Evolutionary conservation across 2,797 vertebrate species (phyloP), one percentile per base, ranked within the genome.

Genomic region (Sebastes goodei): DNA sequence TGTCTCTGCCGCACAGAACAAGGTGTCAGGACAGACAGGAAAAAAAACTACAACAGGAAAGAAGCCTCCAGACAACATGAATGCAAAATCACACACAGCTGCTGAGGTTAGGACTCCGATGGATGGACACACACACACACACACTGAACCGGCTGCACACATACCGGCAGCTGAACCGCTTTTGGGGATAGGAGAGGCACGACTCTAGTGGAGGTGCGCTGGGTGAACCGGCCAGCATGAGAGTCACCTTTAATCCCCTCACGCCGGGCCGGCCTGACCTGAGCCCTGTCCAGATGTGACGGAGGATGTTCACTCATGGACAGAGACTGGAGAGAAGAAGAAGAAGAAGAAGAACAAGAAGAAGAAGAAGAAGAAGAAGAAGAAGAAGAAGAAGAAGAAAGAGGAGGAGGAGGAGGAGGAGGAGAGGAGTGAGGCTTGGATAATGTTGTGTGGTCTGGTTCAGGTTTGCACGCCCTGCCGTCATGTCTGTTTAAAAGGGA

Each of bases 1-100:
- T 64, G 68, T 76, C 74, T 80, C 46, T 61, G 15, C 15, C 7
- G 49, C 77, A 60, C 23, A 4, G 68, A 82, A 78, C 74, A 79
- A 92, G 82, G 81, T 89, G 90, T 83, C 75, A 46, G 78, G 46
- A 87, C 78, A 56, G 76, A 78, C 30, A 10, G 59, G 69, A 74
- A 49, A 30, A 53, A 59, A 23, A 53, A 59, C 42, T 20, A 71
- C 29, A 86, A 83, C 75, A 81, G 74, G 83, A 84, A 85, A 85
- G 84, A 89, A 82, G 80, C 78, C 67, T 30, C 69, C 62, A 80
- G 84, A 85, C 71, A 72, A 82, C 86, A 85, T 82, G 57, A 81
- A 84, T 56, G 69, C 74, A 33, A 78, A 85, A 91, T 87, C 71
- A 74, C 85, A 83, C 74, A 77, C 92, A 93, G 91, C 90, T 93